Evolutionary conservation across 2,888 invertebrate genomes (phyloP).

Genomic region (Furcula furcula): DNA sequence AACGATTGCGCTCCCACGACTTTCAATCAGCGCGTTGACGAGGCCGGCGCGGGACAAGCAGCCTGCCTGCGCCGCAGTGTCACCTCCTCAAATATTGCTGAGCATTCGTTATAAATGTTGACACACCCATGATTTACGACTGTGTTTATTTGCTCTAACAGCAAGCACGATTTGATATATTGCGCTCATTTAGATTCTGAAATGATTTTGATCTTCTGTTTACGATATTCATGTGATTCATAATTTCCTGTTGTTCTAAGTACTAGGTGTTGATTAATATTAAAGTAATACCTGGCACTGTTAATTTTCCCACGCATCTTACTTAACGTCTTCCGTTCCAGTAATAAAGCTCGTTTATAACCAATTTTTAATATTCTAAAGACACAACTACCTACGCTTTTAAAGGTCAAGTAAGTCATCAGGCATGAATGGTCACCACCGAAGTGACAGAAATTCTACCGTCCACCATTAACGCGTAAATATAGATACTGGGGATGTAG

Average conservation of each 20-base stretch:
- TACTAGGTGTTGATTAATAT: not conserved
- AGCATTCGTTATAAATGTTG: constrained; percentile 15
- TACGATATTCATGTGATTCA: constrained; percentile 15
- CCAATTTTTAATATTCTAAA: too few relatives aligned
- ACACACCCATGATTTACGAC: constrained; percentile 13
- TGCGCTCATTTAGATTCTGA: constrained; percentile 2
- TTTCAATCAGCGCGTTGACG: constrained; percentile 11
- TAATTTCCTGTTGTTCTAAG: constrained; percentile 6
- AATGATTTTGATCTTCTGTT: constrained; percentile 16
- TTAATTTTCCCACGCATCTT: too few relatives aligned
- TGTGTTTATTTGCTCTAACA: constrained; percentile 4
- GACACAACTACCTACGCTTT: too few relatives aligned
- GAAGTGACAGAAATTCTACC: too few relatives aligned
- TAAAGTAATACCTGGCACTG: not conserved
- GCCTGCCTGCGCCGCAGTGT: constrained; percentile 1
- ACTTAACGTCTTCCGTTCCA: too few relatives aligned
- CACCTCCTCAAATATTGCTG: constrained; percentile 6
- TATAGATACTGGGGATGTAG: too few relatives aligned
- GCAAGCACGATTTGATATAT: constrained; percentile 2
- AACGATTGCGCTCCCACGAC: constrained; percentile 62
- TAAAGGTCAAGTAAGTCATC: too few relatives aligned
- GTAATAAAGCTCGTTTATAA: too few relatives aligned
- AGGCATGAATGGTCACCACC: too few relatives aligned
- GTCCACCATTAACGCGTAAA: too few relatives aligned
- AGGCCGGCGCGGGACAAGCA: not conserved